Evolutionary conservation across 2,113 vertebrate genomes (phyloP).

Genomic region (Chloropsis hardwickii): DNA sequence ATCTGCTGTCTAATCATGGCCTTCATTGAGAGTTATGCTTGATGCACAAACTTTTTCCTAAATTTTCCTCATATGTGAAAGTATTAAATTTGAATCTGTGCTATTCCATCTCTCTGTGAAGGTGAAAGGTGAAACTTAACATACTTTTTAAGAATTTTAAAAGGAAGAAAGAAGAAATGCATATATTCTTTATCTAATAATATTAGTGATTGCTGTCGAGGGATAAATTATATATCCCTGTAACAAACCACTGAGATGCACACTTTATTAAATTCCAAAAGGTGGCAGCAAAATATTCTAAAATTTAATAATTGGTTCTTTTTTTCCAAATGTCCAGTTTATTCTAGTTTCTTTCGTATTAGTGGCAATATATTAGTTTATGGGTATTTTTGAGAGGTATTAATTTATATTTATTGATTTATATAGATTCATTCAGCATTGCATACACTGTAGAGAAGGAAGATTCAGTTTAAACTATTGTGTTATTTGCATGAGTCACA

Average conservation of each 20-base stretch:
- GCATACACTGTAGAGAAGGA: background rate
- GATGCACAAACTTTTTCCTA: background rate
- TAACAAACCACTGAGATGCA: background rate
- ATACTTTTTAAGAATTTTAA: background rate
- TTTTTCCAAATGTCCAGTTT: background rate
- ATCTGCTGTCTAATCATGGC: background rate
- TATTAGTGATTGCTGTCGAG: background rate
- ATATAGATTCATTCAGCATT: background rate
- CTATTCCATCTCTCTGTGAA: background rate
- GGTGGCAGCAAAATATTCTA: constrained; percentile 62
- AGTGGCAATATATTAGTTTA: too few species aligned
- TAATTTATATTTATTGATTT: too few species aligned
- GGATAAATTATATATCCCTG: background rate
- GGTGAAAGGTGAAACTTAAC: background rate
- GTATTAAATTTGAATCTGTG: background rate
- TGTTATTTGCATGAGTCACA: background rate
- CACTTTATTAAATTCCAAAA: constrained; percentile 20
- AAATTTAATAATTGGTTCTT: background rate
- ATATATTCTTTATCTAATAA: background rate
- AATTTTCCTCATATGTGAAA: background rate
- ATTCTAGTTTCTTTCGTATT: background rate
- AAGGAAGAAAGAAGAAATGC: background rate
- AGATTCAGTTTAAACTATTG: background rate
- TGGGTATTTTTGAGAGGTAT: background rate
- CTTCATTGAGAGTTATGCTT: background rate